Percentiles rank a stretch among this genome's conserved stretches.
Evolutionary conservation across 2,113 vertebrate species (phyloP).

Genomic region (Nerophis lumbriciformis): DNA sequence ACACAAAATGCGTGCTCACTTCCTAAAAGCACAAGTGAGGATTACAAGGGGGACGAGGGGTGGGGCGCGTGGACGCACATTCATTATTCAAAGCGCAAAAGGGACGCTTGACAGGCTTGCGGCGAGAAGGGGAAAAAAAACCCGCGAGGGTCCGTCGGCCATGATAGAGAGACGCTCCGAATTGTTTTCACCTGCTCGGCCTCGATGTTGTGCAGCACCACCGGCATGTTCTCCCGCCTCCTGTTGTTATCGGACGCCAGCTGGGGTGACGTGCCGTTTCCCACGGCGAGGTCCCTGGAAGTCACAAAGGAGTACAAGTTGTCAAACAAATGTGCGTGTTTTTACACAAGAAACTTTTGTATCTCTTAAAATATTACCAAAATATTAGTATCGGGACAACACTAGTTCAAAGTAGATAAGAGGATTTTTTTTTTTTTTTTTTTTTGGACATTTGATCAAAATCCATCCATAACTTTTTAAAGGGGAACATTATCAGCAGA

Average conservation of each 20-base stretch:
- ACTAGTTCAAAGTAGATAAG: no score
- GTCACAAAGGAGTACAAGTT: slow-evolving; percentile 25
- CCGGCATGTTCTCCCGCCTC: slow-evolving; percentile 57
- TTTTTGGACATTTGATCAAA: no score
- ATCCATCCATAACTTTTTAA: no score
- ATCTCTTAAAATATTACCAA: no score
- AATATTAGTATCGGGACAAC: no score
- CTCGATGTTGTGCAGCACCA: slow-evolving; percentile 77
- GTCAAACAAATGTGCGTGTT: no score
- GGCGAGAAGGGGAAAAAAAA: neutral
- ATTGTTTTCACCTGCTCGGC: slow-evolving; percentile 76
- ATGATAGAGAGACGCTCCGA: neutral
- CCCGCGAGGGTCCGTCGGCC: neutral
- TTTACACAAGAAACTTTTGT: no score
- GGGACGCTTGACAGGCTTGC: neutral
- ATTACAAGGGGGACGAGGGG: neutral
- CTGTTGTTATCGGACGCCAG: slow-evolving; percentile 72
- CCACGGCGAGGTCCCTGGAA: slow-evolving; percentile 77
- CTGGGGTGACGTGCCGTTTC: slow-evolving; percentile 63
- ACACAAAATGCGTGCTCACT: slow-evolving; percentile 25
- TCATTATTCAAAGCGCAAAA: slow-evolving; percentile 19
- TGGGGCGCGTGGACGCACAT: slow-evolving; percentile 19
- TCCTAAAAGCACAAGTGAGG: slow-evolving; percentile 19
- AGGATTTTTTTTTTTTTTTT: no score
- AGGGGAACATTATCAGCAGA: no score